Evolutionary conservation across 2,113 vertebrate species (phyloP).

Genomic region (Climacteris rufus): DNA sequence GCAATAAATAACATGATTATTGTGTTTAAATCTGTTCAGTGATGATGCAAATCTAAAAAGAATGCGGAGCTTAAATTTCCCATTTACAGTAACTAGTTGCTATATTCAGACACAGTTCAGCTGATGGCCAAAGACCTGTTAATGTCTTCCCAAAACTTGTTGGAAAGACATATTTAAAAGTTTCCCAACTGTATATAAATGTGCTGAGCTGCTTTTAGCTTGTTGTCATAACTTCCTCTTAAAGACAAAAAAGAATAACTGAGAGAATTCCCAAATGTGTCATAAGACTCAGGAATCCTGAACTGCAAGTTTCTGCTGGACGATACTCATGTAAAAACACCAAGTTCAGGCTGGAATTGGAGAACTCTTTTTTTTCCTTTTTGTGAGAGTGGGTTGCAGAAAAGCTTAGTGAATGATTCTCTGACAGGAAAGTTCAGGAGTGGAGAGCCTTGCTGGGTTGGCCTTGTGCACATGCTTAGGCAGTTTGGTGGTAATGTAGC

Average conservation of each 20-base stretch:
- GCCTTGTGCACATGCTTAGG: background rate
- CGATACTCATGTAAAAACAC: background rate
- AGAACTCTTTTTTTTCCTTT: background rate
- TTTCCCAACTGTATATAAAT: background rate
- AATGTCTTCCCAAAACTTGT: background rate
- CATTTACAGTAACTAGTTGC: background rate
- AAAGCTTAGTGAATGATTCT: background rate
- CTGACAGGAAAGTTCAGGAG: background rate
- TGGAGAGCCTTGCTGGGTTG: background rate
- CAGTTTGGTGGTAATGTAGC: background rate
- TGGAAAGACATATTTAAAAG: conserved; percentile 15
- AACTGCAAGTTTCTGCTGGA: background rate
- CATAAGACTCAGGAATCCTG: background rate
- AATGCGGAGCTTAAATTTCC: background rate
- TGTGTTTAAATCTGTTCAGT: background rate
- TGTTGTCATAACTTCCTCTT: background rate
- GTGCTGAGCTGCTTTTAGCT: background rate
- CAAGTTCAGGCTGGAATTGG: background rate
- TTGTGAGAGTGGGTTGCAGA: background rate
- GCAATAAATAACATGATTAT: background rate
- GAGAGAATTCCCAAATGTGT: background rate
- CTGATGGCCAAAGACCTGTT: background rate
- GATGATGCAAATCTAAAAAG: conserved; percentile 1
- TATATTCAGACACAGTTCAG: background rate
- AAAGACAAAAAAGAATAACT: background rate